A percentile compares a stretch with the other conserved stretches of the same genome.
Conservation (phyloP, 2,888 invertebrate genomes). For the Biston betularia region DNA sequence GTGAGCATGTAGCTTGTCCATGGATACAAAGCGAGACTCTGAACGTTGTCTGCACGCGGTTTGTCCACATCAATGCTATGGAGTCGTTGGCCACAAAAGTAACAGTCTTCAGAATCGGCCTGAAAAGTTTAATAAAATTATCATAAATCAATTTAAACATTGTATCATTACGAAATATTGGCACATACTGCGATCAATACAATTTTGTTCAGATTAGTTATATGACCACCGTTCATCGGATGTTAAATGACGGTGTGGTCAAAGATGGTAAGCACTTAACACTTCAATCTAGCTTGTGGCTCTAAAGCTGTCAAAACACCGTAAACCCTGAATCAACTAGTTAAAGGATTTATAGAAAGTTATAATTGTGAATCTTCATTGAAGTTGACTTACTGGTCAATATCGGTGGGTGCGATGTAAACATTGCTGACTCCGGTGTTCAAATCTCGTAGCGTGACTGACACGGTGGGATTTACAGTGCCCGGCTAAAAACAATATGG, state of each 20-base stretch:
- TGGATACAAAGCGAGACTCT: slow-evolving; percentile 86
- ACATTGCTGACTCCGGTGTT: slow-evolving; percentile 45
- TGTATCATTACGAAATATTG: too few relatives aligned
- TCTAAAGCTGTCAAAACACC: too few relatives aligned
- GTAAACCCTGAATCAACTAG: too few relatives aligned
- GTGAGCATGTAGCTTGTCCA: slow-evolving; percentile 57
- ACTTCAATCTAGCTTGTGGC: too few relatives aligned
- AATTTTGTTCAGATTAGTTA: too few relatives aligned
- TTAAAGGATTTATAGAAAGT: too few relatives aligned
- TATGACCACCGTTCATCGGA: too few relatives aligned
- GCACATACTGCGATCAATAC: too few relatives aligned
- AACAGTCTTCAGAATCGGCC: slow-evolving; percentile 89
- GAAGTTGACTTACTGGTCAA: slow-evolving; percentile 76
- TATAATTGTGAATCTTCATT: too few relatives aligned
- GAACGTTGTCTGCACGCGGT: slow-evolving; percentile 92
- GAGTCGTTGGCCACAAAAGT: slow-evolving; percentile 90
- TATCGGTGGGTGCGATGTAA: slow-evolving; percentile 60
- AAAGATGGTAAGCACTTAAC: too few relatives aligned
- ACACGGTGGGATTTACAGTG: slow-evolving; percentile 75
- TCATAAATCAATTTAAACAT: too few relatives aligned
- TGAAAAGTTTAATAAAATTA: slow-evolving; percentile 47
- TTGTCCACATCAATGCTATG: slow-evolving; percentile 94
- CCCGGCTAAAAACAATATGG: slow-evolving; percentile 70
- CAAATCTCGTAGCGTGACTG: slow-evolving; percentile 70
- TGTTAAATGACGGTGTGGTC: too few relatives aligned